Evolutionary conservation across 2,797 vertebrate genomes (phyloP).

Genomic region (Rallus crepitans): DNA sequence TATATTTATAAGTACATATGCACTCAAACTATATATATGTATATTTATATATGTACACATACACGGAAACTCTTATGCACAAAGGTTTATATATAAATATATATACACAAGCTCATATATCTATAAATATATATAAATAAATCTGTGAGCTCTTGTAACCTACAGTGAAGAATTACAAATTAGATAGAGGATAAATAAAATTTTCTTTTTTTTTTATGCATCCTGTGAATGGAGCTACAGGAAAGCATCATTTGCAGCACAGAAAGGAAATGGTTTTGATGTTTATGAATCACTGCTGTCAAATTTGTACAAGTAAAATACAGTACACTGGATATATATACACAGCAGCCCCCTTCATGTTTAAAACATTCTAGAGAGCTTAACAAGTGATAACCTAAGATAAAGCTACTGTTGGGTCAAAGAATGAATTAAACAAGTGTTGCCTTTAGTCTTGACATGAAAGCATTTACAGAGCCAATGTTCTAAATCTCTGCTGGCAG

Average conservation of each 20-base stretch:
- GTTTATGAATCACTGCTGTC: slow-evolving; percentile 69
- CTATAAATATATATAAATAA: not conserved
- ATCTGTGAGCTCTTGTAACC: not conserved
- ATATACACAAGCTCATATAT: not conserved
- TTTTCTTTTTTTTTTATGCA: not conserved
- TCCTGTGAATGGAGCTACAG: not conserved
- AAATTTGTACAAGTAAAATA: slow-evolving; percentile 61
- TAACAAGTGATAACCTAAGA: slow-evolving; percentile 76
- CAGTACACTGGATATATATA: slow-evolving; percentile 45
- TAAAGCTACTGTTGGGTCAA: slow-evolving; percentile 73
- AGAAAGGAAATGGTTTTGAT: slow-evolving; percentile 57
- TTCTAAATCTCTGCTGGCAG: slow-evolving; percentile 72
- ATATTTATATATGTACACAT: not conserved
- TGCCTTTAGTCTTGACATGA: slow-evolving; percentile 75
- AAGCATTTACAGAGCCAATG: slow-evolving; percentile 69
- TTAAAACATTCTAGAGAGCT: slow-evolving; percentile 71
- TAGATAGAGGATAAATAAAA: not conserved
- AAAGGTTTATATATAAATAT: not conserved
- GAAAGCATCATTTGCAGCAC: slow-evolving; percentile 45
- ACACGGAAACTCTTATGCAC: not conserved
- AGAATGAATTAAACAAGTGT: slow-evolving; percentile 75
- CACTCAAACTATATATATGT: not conserved
- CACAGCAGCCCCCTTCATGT: slow-evolving; percentile 59
- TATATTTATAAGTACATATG: not conserved
- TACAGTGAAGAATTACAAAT: not conserved